Conservation (phyloP, 2,797 vertebrate species). For the Eospalax fontanierii region DNA sequence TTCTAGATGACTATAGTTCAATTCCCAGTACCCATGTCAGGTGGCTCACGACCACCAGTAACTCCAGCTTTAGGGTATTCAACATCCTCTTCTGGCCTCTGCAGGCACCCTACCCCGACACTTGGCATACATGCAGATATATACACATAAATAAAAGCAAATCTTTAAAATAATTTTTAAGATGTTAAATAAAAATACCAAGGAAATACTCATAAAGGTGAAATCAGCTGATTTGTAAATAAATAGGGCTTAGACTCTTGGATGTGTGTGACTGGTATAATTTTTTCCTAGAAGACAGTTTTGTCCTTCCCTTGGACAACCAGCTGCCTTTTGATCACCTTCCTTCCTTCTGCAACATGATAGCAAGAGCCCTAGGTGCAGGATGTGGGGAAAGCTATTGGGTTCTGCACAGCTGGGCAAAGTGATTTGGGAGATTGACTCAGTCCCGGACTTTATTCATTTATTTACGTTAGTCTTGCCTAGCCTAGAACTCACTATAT, state of each 20-base stretch:
- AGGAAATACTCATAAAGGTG: neutral
- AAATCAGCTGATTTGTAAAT: neutral
- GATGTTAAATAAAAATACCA: neutral
- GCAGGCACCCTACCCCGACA: neutral
- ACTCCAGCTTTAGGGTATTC: neutral
- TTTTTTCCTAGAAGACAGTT: neutral
- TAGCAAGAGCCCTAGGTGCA: neutral
- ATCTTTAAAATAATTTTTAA: neutral
- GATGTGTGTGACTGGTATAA: neutral
- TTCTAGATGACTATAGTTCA: neutral
- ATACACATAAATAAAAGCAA: neutral
- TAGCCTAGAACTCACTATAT: too few relatives aligned
- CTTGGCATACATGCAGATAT: too few relatives aligned
- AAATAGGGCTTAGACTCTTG: neutral
- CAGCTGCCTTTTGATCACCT: neutral
- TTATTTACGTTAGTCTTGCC: too few relatives aligned
- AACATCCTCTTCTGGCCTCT: neutral
- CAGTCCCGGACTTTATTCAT: rapidly evolving
- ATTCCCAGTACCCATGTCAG: neutral
- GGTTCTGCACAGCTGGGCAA: constrained; percentile 45
- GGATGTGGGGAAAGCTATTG: neutral
- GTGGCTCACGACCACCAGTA: neutral
- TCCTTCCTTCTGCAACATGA: neutral
- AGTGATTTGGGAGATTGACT: neutral
- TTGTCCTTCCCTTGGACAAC: neutral